phyloP scores from a whole-genome alignment of 2,888 invertebrate genomes.

The Argyra leucocephala region DNA sequence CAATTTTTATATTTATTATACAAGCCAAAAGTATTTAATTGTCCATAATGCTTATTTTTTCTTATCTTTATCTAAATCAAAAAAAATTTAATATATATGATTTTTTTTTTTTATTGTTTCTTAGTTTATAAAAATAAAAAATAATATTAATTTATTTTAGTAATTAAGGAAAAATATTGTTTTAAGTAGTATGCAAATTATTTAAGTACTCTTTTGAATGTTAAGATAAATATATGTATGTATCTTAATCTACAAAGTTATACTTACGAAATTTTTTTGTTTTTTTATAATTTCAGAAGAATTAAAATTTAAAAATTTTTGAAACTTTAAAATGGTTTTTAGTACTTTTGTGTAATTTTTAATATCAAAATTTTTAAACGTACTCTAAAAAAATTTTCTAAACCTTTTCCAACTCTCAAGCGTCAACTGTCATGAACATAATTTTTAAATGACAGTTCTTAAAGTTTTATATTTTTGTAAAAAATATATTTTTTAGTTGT shows the following conservation, averaged over 20 bases:
- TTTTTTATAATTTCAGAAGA: no score
- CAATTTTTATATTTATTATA: slow-evolving; percentile 6
- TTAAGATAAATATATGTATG: background rate
- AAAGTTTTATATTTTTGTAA: background rate
- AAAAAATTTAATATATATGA: background rate
- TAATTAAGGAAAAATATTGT: background rate
- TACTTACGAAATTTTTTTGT: no score
- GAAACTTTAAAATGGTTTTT: no score
- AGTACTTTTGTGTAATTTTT: no score
- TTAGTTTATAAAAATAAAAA: background rate
- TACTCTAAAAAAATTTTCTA: no score
- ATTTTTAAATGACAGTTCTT: background rate
- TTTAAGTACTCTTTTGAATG: background rate
- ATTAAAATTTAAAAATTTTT: no score
- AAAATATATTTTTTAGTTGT: background rate
- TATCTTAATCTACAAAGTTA: no score
- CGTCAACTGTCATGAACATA: background rate
- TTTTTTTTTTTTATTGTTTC: background rate
- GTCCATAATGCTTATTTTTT: background rate
- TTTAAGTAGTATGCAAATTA: background rate
- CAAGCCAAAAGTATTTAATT: slow-evolving; percentile 3
- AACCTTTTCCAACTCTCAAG: no score
- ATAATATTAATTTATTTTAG: background rate
- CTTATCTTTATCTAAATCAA: background rate
- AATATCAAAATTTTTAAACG: no score